Conservation (phyloP, 2,113 vertebrate genomes). For the Micronycteris hirsuta region DNA sequence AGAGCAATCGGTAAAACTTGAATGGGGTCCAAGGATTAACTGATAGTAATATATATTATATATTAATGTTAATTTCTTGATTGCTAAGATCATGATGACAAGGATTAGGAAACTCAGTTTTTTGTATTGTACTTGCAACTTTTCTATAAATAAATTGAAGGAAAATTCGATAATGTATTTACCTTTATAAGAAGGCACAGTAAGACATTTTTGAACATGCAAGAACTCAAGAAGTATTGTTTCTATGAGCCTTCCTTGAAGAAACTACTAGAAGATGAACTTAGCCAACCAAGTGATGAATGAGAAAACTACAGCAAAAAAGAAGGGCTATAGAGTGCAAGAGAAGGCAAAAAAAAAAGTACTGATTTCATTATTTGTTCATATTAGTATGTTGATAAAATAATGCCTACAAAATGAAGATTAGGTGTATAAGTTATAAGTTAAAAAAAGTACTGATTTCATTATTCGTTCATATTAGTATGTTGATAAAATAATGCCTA, state of each 20-base stretch:
- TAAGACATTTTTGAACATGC: not conserved
- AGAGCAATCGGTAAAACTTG: not conserved
- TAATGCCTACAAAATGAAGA: not conserved
- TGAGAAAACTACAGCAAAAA: not conserved
- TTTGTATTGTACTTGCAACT: not conserved
- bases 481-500: not conserved
- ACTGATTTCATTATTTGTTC: not conserved
- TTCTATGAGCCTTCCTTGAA: not conserved
- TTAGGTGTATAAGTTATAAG: not conserved
- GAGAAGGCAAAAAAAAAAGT: not conserved
- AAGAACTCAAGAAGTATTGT: not conserved
- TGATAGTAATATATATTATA: not conserved
- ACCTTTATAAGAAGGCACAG: not conserved
- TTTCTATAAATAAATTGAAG: not conserved
- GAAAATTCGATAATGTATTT: not conserved
- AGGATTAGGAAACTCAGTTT: not conserved
- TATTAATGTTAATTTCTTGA: not conserved
- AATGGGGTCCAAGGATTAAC: not conserved
- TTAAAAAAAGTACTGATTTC: not conserved
- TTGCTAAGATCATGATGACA: not conserved
- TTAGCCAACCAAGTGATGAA: not conserved
- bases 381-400: not conserved
- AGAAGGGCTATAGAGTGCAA: not conserved
- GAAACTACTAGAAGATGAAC: not conserved
- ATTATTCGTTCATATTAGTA: not conserved